Base-by-base conservation (phyloP, 2,888 invertebrate genomes). In the Linnaemya tessellans region DNA sequence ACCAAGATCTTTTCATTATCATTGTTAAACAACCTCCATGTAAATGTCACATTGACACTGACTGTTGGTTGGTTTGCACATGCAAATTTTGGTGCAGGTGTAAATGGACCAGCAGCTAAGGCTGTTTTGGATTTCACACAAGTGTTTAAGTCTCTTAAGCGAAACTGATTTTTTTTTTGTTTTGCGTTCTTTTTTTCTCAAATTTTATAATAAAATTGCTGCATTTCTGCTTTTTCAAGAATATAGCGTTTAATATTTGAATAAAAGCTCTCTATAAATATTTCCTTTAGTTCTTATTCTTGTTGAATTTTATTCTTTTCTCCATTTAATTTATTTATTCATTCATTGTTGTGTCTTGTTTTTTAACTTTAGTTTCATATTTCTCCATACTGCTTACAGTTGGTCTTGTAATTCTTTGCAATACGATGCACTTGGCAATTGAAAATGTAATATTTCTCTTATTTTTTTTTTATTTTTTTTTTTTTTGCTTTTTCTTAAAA, bases 191-290 rank as follows among this genome's bases (percentile, higher is more conserved):
- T 22, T 15, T 20, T 18, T n/a, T 22, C 25, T 22, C 22, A 38
- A 51, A 15, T 54, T 54, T 13, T 54, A 60, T 11, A 71, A 56
- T 54, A 13, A 15, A 62, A n/a, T 60, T 77, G 74, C n/a, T 56
- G 38, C 51, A 18, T 64, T n/a, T 65, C n/a, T 65, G 58, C 71
- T 81, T 84, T 73, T 35, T 73, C 60, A 68, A 62, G 74, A 78
- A 68, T 86, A 35, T 46, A 77, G 20, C 65, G 56, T 77, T 81
- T 83, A 77, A 83, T 83, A 83, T 74, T 54, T 77, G 73, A 80
- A 80, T 77, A 80, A 80, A 84, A 68, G 60, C 70, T 60, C 35
- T 25, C 11, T 68, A 80, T 70, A 35, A 58, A 51, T 67, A 67
- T 79, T 71, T 80, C 74, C 64, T 75, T 46, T 51, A 79, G 38